phyloP scores from a whole-genome alignment of 1,140 invertebrate genomes.

The Antheraea mylitta region DNA sequence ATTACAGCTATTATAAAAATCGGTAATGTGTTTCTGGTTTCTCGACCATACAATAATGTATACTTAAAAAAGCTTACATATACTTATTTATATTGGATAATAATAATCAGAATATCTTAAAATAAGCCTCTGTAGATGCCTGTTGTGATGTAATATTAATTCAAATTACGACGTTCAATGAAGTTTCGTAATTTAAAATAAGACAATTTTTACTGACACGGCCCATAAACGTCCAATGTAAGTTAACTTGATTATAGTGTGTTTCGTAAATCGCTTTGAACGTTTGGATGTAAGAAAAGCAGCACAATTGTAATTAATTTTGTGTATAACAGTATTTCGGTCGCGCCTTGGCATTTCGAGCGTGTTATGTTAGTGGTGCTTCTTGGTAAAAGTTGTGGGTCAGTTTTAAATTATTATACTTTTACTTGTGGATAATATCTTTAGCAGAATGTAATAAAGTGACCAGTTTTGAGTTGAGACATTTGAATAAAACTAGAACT shows the following conservation, averaged over 20 bases:
- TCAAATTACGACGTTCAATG: constrained; percentile 21
- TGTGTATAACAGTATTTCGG: constrained; percentile 39
- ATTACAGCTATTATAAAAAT: too few relatives aligned
- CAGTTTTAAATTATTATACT: constrained; percentile 3
- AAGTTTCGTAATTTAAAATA: constrained; percentile 6
- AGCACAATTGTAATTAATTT: constrained; percentile 31
- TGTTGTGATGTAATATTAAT: constrained; percentile 27
- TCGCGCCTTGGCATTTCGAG: constrained; percentile 42
- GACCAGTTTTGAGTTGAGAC: neutral
- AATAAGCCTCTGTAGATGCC: constrained; percentile 17
- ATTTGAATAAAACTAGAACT: neutral
- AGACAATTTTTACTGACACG: neutral
- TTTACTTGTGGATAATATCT: constrained; percentile 3
- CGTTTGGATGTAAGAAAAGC: constrained; percentile 34
- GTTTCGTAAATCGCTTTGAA: constrained; percentile 29
- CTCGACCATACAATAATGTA: too few relatives aligned
- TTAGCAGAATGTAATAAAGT: neutral
- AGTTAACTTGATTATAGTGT: constrained; percentile 22
- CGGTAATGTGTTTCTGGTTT: too few relatives aligned
- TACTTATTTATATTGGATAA: too few relatives aligned
- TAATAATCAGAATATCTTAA: neutral
- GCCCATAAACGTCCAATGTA: constrained; percentile 24
- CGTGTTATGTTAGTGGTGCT: constrained; percentile 28
- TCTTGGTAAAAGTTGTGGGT: constrained; percentile 13
- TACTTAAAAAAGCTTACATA: too few relatives aligned